Evolutionary conservation across 2,888 invertebrate genomes (phyloP), one percentile per base, ranked within the genome.

Genomic region (Dynastes grantii): DNA sequence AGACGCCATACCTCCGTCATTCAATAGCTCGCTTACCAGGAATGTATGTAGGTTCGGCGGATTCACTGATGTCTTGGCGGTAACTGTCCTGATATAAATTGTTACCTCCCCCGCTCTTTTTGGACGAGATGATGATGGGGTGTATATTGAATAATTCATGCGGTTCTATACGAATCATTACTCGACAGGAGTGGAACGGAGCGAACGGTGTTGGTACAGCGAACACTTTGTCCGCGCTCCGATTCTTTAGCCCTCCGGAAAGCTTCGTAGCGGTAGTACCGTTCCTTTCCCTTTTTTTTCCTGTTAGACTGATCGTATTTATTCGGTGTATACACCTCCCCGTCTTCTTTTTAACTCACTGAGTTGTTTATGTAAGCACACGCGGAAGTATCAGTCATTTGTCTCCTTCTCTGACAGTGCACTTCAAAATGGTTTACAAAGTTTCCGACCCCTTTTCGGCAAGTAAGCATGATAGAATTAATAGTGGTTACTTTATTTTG

Each of bases 131-230:
- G 61, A 61, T 45, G 73, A 61, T 61, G 73, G 73, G 78, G 84
- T 82, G 79, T 82, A 79, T 85, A 85, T 85, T 88, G 88, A 88
- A 88, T 88, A 86, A 88, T 88, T 88, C 88, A 88, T 87, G 84
- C 83, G 78, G 81, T 79, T 77, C 82, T 88, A 86, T 86, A 88
- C 88, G 88, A 88, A 88, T 88, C 89, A 89, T 89, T 88, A 88
- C 88, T 86, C 86, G 87, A 11, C 73, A 40, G 61, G 49, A 55
- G 45, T 22, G 27, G 45, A 73, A 40, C 27, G 13, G 51, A 86
- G 85, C 85, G 84, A 86, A 84, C 85, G 84, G 85, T 85, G 86
- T 86, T 86, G 87, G 86, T 87, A 86, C 88, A 87, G 86, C 87
- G 88, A 87, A 85, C 87, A 87, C 87, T 87, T 87, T 88, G 87